Evolutionary conservation across 2,113 vertebrate species (phyloP).

Genomic region (Microcebus ravelobensis): DNA sequence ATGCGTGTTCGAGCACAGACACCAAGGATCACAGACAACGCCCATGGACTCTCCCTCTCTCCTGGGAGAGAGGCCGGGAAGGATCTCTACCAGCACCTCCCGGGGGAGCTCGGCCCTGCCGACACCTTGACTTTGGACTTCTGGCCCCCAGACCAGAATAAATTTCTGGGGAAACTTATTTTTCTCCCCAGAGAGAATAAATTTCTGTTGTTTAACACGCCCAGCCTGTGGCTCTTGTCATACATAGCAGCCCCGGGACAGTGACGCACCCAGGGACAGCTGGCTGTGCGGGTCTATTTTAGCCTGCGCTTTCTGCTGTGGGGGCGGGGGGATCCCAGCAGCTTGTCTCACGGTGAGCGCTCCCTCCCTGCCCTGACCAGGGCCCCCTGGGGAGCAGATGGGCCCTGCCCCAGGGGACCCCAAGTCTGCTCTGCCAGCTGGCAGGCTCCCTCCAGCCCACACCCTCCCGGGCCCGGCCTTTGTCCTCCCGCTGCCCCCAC

Average conservation of each 20-base stretch:
- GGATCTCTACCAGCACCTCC: background rate
- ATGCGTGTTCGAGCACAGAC: accelerated
- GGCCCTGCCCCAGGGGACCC: accelerated
- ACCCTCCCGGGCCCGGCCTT: accelerated
- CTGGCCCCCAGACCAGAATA: background rate
- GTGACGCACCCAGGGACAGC: accelerated
- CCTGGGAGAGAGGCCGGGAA: background rate
- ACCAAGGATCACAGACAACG: accelerated
- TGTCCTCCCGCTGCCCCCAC: accelerated
- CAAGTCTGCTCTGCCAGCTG: accelerated
- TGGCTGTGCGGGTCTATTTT: too few relatives aligned
- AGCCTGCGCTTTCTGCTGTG: accelerated
- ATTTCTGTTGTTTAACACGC: accelerated
- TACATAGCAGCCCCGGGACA: accelerated
- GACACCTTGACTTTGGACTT: background rate
- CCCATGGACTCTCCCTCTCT: too few relatives aligned
- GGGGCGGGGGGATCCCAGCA: accelerated
- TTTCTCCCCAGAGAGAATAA: too few relatives aligned
- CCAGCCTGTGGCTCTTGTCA: background rate
- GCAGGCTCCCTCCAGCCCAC: too few relatives aligned
- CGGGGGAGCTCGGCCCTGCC: accelerated
- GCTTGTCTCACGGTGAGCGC: background rate
- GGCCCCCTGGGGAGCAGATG: accelerated
- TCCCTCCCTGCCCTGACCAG: accelerated
- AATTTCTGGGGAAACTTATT: too few relatives aligned